phyloP scores from a whole-genome alignment of 2,888 invertebrate species.

The Tortricodes alternella region DNA sequence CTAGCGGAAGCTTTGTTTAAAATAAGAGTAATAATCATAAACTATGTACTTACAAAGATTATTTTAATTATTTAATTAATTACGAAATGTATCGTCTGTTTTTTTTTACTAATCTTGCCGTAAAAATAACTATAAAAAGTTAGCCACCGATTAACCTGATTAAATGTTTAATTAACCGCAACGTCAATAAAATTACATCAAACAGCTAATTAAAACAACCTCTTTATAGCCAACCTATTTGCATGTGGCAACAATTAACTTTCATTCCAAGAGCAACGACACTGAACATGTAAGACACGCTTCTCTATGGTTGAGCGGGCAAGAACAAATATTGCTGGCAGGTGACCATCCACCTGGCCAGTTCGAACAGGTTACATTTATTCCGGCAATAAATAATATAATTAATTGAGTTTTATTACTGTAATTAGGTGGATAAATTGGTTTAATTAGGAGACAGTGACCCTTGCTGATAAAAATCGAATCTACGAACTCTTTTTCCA shows the following conservation, averaged over 20 bases:
- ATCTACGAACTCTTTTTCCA: not conserved
- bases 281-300: slow-evolving; percentile 14
- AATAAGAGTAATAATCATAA: too few relatives aligned
- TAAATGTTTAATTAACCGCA: not conserved
- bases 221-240: slow-evolving; percentile 13
- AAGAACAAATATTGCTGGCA: slow-evolving; percentile 22
- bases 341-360: slow-evolving; percentile 25
- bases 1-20: not conserved
- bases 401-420: not conserved
- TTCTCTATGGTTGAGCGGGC: slow-evolving; percentile 16
- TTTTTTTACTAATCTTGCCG: too few relatives aligned
- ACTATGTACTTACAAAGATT: too few relatives aligned
- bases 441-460: not conserved
- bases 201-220: slow-evolving; percentile 12
- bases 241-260: slow-evolving; percentile 29
- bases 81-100: too few relatives aligned
- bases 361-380: not conserved
- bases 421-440: not conserved
- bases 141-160: slow-evolving; percentile 3
- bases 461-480: not conserved
- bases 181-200: slow-evolving; percentile 12
- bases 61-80: too few relatives aligned
- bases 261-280: slow-evolving; percentile 23
- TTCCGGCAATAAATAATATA: not conserved
- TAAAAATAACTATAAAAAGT: not conserved